Base-by-base conservation (phyloP, 2,888 invertebrate species). In the Hofmannophila pseudospretella region DNA sequence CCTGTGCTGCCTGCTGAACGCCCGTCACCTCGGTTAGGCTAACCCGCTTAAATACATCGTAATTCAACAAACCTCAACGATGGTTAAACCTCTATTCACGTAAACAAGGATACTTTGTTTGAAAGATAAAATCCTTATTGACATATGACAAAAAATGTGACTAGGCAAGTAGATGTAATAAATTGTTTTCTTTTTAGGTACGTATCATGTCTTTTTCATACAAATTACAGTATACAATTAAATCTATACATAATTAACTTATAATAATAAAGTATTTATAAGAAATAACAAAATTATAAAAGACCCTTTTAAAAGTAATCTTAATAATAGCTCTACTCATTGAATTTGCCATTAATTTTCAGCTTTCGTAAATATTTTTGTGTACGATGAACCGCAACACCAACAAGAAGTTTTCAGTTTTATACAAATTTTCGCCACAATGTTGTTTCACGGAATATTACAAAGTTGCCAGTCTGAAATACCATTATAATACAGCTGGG, bases 341-440 rank as follows among this genome's bases (percentile, higher is more conserved):
- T 4, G 11, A 26, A 28, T 13, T 36, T 22, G 8, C 16, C 20
- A 29, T 29, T 19, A 39, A 33, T 26, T 31, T 32, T 16, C 34
- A 32, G 32, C 28, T 22, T 32, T 14, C 35, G 20, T 36, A 23
- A 39, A 36, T 29, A 39, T 39, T 34, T 38, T 42, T 31, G 38
- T 20, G 13, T 26, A 33, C 31, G 13, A 37, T 39, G 23, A 35
- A 37, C 43, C 39, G 38, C 39, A 43, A 37, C 37, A 35, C 14
- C 32, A 34, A 36, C 32, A 27, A 36, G 25, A 43, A 39, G 25
- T 39, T 43, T 36, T 42, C 38, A 41, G 35, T 37, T 36, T 38
- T 29, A 12, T 20, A 37, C 33, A 32, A 41, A 36, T 34, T 39
- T 39, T 32, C 35, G 30, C 44, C 32, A 13, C 41, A 37, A 27